Base-by-base conservation (phyloP, 2,113 vertebrate species). In the Eurystomus gularis region DNA sequence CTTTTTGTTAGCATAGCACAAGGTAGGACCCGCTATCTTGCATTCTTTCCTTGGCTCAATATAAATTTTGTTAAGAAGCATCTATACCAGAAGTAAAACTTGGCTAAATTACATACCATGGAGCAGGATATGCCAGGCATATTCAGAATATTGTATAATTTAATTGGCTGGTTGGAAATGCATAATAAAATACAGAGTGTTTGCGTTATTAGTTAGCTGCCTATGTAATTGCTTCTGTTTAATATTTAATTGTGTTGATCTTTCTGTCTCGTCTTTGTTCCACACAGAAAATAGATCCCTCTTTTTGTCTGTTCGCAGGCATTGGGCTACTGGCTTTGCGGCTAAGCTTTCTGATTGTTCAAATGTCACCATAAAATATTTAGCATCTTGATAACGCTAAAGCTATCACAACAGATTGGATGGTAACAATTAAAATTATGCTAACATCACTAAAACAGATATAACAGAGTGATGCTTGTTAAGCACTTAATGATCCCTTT, bases 401-500 rank as follows among this genome's bases (percentile, higher is more conserved):
- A 97, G 85, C 95, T 97, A 97, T 97, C 94, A 96, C 86, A 97
- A 97, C 93, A 98, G 82, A 94, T 95, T 95, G 92, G 64, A 96
- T 92, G 80, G 70, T 88, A 96, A 97, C 96, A 97, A 97, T 97
- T 97, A 96, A 94, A 96, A 97, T 97, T 89, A 94, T 93, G 90
- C 94, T 94, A 96, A 94, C 85, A 96, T 91, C 79, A 70, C 95
- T 95, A 96, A 97, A 97, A 95, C 86, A 97, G 97, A 96, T 97
- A 97, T 62, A 97, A 94, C 76, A 1, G 83, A 97, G 97, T 62
- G 95, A 92, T 97, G 96, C 96, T 98, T 97, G 95, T 97, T 98
- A 98, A 98, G 93, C 95, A 94, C 92, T 97, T 97, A 98, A 98
- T 97, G 97, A 97, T 96, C 94, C 94, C 86, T 64, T 97, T 97